phyloP scores from a whole-genome alignment of 2,888 invertebrate genomes.

The Blastobasis lacticolella region DNA sequence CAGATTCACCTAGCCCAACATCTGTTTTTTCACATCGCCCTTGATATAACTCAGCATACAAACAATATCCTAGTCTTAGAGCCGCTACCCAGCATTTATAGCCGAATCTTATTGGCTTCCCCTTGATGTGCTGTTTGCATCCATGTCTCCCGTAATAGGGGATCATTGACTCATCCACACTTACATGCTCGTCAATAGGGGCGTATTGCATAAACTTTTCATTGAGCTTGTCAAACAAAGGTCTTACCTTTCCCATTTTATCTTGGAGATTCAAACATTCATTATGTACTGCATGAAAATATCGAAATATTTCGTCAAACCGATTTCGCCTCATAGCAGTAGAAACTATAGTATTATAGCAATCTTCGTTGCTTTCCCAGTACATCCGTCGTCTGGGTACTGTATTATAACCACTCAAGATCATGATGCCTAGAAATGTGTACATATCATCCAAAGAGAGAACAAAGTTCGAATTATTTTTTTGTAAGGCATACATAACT shows the following conservation, averaged over 20 bases:
- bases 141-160: conserved; percentile 28
- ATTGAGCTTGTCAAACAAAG: conserved; percentile 20
- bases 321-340: not conserved
- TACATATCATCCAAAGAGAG: not conserved
- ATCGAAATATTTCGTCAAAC: conserved; percentile 18
- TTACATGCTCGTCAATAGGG: conserved; percentile 16
- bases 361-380: not conserved
- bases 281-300: conserved; percentile 26
- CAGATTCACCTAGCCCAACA: conserved; percentile 6
- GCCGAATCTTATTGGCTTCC: conserved; percentile 23
- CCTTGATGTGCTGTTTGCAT: conserved; percentile 21
- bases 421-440: not conserved
- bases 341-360: not conserved
- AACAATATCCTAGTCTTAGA: conserved; percentile 20
- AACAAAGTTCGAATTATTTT: not conserved
- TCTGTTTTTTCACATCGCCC: too few species aligned
- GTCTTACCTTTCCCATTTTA: conserved; percentile 25
- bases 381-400: not conserved
- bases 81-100: conserved; percentile 22
- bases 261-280: conserved; percentile 17
- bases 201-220: conserved; percentile 18
- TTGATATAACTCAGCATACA: conserved; percentile 24
- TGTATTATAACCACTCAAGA: not conserved
- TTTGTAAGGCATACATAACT: too few species aligned
- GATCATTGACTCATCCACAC: conserved; percentile 32